Base-by-base conservation (phyloP, 2,888 invertebrate genomes). In the Rotaria sp. region DNA sequence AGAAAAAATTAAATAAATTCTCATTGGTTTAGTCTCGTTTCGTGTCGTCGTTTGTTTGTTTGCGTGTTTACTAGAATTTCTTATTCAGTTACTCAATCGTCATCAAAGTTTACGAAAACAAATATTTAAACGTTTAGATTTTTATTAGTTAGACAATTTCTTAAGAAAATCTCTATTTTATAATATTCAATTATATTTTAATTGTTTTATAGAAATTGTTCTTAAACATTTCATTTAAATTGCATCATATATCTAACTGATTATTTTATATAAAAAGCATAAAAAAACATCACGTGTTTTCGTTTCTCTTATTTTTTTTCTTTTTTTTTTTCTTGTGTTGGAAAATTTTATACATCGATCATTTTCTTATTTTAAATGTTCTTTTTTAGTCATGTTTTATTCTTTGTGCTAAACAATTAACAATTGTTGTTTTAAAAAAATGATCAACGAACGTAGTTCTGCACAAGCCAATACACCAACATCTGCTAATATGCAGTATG, bases 41-140 rank as follows among this genome's bases (percentile, higher is more conserved):
- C 67, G 67, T 21, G 67, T 67, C 67, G 67, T 67, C 67, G 67
- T 67, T 67, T 67, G 35, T 67, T 67, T 67, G 35, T 67, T 67
- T 67, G 67, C 26, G 18, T 67, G 35, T 67, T 67, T 67, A 67
- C 67, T 67, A 67, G 35, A 67, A 67, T 35, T 67, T 67, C 35
- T 67, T 35, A 67, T 67, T 67, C 15, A 67, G 67, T 67, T 67
- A 67, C 67, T 67, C 67, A 67, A 67, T 67, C 35, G 30, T 50
- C 50, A 50, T 50, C 50, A 50, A 50, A 3, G 50, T 15, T 50
- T 50, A 15, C 50, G 18, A 50, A 50, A 50, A 50, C 18, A 50
- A 18, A 18, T 1, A 15, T 50, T 50, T 15, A 50, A 50, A 18
- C 50, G 3, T 50, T 18, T 50, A 18, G 15, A 18, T 50, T 18